These are phyloP conservation scores for Petrophora chlorosata DNA, from an alignment of 2,888 invertebrate genomes.

Conservation along the genomic window DNA sequence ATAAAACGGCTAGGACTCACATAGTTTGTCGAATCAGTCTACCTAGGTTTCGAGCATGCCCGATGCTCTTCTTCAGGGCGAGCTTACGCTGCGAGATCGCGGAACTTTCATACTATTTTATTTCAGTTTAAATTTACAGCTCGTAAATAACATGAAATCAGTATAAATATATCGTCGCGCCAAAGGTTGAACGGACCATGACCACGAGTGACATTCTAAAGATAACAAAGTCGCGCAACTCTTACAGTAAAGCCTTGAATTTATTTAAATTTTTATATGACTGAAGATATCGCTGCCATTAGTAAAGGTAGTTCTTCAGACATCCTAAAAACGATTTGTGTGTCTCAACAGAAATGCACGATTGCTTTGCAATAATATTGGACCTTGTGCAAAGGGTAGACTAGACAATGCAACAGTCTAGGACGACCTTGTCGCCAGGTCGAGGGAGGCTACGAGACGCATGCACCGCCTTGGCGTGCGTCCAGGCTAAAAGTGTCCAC, in stretches of 20 bases:
- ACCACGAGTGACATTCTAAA: slow-evolving; percentile 63
- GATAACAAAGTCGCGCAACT: slow-evolving; percentile 32
- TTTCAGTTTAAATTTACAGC: not conserved
- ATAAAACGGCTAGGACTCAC: too few relatives aligned
- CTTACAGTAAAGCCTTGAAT: not conserved
- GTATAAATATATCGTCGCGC: not conserved
- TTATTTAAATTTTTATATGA: not conserved
- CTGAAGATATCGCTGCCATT: not conserved
- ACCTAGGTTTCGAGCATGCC: too few relatives aligned
- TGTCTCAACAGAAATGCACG: too few relatives aligned
- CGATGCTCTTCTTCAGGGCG: too few relatives aligned
- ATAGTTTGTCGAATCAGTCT: too few relatives aligned
- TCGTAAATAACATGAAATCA: not conserved
- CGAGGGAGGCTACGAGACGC: slow-evolving; percentile 60
- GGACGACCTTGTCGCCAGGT: slow-evolving; percentile 70
- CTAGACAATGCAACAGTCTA: slow-evolving; percentile 47
- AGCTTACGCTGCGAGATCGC: not conserved
- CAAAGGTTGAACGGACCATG: slow-evolving; percentile 42
- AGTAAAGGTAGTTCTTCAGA: not conserved
- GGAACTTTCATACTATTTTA: not conserved
- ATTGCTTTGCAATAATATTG: not conserved
- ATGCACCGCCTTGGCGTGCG: slow-evolving; percentile 70
- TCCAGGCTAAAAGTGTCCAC: slow-evolving; percentile 78
- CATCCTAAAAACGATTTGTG: too few relatives aligned
- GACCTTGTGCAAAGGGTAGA: slow-evolving; percentile 31